Evolutionary conservation across 23 tunicate genomes (phyloP).

Genomic region (Diplosoma virens): DNA sequence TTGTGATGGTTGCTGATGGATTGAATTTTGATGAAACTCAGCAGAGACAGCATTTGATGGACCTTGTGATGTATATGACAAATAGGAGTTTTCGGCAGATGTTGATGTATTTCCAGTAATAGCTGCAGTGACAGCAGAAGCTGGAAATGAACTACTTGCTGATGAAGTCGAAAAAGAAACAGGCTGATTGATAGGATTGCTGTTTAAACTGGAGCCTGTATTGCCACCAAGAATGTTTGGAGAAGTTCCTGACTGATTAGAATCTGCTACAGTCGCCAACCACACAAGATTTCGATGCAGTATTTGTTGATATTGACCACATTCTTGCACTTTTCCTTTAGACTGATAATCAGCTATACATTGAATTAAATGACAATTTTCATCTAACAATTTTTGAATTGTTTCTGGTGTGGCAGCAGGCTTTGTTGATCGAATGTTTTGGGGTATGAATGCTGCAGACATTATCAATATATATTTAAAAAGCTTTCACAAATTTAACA

Average conservation of each 20-base stretch:
- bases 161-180: neutral
- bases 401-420: slow-evolving; percentile 67
- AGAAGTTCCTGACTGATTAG: slow-evolving; percentile 59
- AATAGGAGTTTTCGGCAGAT: too few relatives aligned
- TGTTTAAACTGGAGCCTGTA: neutral
- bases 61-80: too few relatives aligned
- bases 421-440: slow-evolving; percentile 58
- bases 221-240: slow-evolving; percentile 20
- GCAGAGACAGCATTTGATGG: too few relatives aligned
- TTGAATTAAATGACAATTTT: slow-evolving; percentile 87
- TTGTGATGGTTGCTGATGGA: neutral
- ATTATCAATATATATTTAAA: neutral
- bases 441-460: slow-evolving; percentile 87
- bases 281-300: slow-evolving; percentile 92
- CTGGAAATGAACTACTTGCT: neutral
- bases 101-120: too few relatives aligned
- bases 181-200: neutral
- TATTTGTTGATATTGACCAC: slow-evolving; percentile 80
- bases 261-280: slow-evolving; percentile 97
- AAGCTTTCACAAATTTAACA: too few relatives aligned
- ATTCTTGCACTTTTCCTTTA: slow-evolving; percentile 83
- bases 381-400: slow-evolving; percentile 93
- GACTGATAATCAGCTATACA: slow-evolving; percentile 83
- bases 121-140: slow-evolving; percentile 12
- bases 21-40: slow-evolving; percentile 2